Base-by-base conservation (phyloP, 53 echinoderm and acorn worm genomes). In the Patiria pectinifera region DNA sequence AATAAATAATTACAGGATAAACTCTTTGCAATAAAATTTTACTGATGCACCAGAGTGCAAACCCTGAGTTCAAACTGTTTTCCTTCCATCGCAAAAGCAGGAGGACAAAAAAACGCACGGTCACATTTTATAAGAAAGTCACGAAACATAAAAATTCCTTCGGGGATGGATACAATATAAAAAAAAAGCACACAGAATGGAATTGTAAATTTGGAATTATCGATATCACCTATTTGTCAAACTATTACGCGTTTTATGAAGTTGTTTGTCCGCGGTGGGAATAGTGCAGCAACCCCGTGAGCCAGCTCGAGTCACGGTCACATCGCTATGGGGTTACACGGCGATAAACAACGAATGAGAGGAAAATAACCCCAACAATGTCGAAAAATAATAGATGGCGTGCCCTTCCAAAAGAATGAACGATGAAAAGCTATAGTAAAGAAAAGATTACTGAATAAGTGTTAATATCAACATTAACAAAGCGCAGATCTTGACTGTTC, bases 281-380 rank as follows among this genome's bases (percentile, higher is more conserved):
- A 81, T 43, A 90, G 90, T 90, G 70, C 90, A 90, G 15, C 80
- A 80, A 90, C 90, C 90, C 60, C 22, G 12, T 12, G 43, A 5
- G 24, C 66, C 15, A 18, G 74, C 74, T 10, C 19, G 4, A 23
- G 4, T 18, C 74, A 74, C 9, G 8, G 25, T 24, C 9, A n/a
- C 4, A 9, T n/a, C 4, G 4, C 16, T 21, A 69, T 18, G 69
- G 69, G 69, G 69, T 69, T 21, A 15, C 16, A 69, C 3, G 16
- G 15, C 21, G 69, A 69, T 69, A 69, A 69, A 21, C 0, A 21
- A 70, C 14, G 21, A 70, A 70, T 19, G 35, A 35, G 35, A 70
- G 60, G 60, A 60, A 12, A 60, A 60, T 60, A 12, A 60, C 60
- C 60, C 60, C 60, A 60, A 12, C 60, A 60, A 60, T 60, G 60